phyloP scores from a whole-genome alignment of 2,888 invertebrate species.

The Sminthurides aquaticus region DNA sequence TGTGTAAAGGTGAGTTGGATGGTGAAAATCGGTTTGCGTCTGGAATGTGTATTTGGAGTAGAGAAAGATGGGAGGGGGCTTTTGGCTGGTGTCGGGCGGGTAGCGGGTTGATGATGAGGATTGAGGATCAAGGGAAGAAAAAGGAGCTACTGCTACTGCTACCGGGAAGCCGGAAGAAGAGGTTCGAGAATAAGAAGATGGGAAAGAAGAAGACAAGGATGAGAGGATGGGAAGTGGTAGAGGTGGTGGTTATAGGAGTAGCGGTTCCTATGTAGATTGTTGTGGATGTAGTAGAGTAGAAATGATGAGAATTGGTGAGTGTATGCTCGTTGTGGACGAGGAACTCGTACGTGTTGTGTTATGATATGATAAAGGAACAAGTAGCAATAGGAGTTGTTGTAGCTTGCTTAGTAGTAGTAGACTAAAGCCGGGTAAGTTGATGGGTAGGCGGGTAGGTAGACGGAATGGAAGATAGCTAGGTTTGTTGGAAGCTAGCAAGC shows the following conservation, averaged over 20 bases:
- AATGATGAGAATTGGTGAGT: background rate
- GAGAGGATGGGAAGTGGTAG: background rate
- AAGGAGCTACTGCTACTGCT: too few species aligned
- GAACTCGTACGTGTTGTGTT: background rate
- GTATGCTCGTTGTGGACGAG: background rate
- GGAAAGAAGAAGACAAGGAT: too few species aligned
- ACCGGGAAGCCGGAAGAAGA: too few species aligned
- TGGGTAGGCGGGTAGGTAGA: background rate
- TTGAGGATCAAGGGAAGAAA: background rate
- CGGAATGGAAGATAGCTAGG: too few species aligned
- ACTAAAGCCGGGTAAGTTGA: background rate
- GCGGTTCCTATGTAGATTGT: conserved; percentile 1
- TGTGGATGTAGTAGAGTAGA: background rate
- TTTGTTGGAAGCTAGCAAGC: background rate
- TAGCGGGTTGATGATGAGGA: background rate
- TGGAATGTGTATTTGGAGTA: too few species aligned
- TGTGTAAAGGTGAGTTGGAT: background rate
- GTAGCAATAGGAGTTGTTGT: too few species aligned
- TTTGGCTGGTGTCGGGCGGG: background rate
- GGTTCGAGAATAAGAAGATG: too few species aligned
- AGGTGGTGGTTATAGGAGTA: too few species aligned
- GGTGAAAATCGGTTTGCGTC: too few species aligned
- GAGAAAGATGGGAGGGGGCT: too few species aligned
- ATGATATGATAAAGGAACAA: background rate
- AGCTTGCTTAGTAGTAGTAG: too few species aligned